A percentile compares a stretch with the other conserved stretches of the same genome.
Evolutionary conservation across 1,140 invertebrate genomes (phyloP).

Genomic region (Drosophila varians): DNA sequence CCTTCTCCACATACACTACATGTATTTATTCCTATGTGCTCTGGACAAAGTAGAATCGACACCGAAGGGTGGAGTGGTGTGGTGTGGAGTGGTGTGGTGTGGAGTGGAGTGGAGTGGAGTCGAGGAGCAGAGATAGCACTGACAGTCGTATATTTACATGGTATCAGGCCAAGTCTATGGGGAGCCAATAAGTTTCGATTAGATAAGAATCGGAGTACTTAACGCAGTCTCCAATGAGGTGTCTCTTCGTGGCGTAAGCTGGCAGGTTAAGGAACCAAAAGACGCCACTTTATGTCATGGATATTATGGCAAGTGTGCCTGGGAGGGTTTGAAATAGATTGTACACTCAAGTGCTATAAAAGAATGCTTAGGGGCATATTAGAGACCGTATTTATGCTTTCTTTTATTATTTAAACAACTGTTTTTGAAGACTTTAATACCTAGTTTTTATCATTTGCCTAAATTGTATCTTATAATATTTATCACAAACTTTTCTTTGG

Average conservation of each 20-base stretch:
- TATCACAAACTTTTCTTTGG: no score
- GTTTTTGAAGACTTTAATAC: background rate
- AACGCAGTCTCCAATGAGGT: conserved; percentile 22
- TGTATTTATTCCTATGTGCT: background rate
- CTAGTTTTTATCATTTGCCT: background rate
- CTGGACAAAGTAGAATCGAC: conserved; percentile 21
- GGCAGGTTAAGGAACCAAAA: conserved; percentile 12
- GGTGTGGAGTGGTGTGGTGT: no score
- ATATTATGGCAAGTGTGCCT: conserved; percentile 21
- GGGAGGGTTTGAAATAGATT: background rate
- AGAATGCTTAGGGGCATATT: background rate
- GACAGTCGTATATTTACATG: conserved; percentile 45
- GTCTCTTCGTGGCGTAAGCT: conserved; percentile 20
- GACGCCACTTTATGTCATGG: conserved; percentile 16
- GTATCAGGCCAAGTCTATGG: conserved; percentile 45
- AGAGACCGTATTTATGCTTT: background rate
- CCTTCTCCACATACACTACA: background rate
- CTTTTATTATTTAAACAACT: background rate
- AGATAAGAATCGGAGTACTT: conserved; percentile 46
- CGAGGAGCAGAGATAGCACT: conserved; percentile 4
- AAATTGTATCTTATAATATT: background rate
- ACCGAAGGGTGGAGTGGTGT: background rate
- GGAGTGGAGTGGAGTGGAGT: no score
- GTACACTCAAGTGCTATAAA: background rate
- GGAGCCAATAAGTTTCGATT: conserved; percentile 50